phyloP scores from a whole-genome alignment of 2,888 invertebrate genomes.

The Erebia epiphron region DNA sequence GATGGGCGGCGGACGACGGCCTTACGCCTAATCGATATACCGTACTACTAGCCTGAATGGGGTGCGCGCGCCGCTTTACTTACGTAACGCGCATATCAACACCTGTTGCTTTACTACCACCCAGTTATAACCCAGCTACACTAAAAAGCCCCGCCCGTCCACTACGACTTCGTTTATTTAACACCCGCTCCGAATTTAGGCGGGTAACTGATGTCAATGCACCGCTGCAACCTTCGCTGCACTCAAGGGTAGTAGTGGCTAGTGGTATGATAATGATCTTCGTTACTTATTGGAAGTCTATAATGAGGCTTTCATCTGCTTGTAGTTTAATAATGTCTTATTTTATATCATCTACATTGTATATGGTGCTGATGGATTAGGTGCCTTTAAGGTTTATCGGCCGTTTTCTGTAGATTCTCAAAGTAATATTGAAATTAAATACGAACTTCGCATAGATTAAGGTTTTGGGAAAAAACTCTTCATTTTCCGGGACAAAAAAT shows the following conservation, averaged over 20 bases:
- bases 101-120: slow-evolving; percentile 80
- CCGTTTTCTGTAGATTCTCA: too few species aligned
- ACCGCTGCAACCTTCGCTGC: slow-evolving; percentile 79
- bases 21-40: slow-evolving; percentile 74
- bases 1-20: slow-evolving; percentile 51
- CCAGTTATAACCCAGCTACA: slow-evolving; percentile 65
- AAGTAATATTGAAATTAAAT: too few species aligned
- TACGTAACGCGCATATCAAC: slow-evolving; percentile 75
- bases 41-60: slow-evolving; percentile 76
- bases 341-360: background rate
- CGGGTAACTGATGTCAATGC: slow-evolving; percentile 73
- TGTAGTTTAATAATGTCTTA: slow-evolving; percentile 16
- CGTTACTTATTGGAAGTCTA: slow-evolving; percentile 58
- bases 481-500: too few species aligned
- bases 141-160: slow-evolving; percentile 50
- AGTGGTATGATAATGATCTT: slow-evolving; percentile 74
- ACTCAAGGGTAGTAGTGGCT: slow-evolving; percentile 77
- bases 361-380: background rate
- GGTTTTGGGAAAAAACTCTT: too few species aligned
- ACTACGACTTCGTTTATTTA: slow-evolving; percentile 39
- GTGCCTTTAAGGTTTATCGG: background rate
- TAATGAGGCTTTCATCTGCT: slow-evolving; percentile 32
- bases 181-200: slow-evolving; percentile 50
- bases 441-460: too few species aligned
- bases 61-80: slow-evolving; percentile 73